Evolutionary conservation across 2,888 invertebrate genomes (phyloP).

Genomic region (Prenolepis imparis): DNA sequence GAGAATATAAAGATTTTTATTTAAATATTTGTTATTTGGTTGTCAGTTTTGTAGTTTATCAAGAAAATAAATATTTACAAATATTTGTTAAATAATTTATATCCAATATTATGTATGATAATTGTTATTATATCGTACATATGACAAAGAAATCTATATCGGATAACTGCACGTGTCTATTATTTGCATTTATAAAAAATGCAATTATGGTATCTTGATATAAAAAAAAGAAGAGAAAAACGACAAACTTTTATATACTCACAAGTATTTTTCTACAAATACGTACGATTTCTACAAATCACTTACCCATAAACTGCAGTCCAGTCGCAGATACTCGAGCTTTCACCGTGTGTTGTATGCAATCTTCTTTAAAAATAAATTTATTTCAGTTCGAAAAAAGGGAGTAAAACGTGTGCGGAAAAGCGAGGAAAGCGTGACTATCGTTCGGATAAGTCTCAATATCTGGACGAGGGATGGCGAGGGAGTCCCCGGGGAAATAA

Average conservation of each 20-base stretch:
- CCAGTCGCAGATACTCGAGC: not conserved
- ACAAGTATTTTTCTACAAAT: not conserved
- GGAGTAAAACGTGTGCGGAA: not conserved
- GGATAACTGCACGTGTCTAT: not conserved
- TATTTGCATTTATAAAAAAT: slow-evolving; percentile 6
- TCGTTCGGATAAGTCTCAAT: slow-evolving; percentile 34
- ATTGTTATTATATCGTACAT: not conserved
- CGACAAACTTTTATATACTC: not conserved
- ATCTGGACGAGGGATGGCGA: slow-evolving; percentile 44
- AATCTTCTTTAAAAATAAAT: slow-evolving; percentile 35
- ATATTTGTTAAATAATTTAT: not conserved
- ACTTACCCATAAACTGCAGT: slow-evolving; percentile 9
- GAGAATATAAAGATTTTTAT: not conserved
- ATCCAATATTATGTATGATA: not conserved
- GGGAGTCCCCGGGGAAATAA: slow-evolving; percentile 50
- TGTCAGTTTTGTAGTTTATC: not conserved
- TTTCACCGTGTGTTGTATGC: not conserved
- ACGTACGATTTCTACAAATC: slow-evolving; percentile 22
- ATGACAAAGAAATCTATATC: not conserved
- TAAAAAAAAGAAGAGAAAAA: not conserved
- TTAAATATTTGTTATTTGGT: not conserved
- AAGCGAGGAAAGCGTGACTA: slow-evolving; percentile 22
- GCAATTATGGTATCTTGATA: not conserved
- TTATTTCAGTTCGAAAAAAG: slow-evolving; percentile 14
- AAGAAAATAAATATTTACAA: not conserved